Evolutionary conservation across 2,888 invertebrate genomes (phyloP).

Genomic region (Pediacus dermestoides): DNA sequence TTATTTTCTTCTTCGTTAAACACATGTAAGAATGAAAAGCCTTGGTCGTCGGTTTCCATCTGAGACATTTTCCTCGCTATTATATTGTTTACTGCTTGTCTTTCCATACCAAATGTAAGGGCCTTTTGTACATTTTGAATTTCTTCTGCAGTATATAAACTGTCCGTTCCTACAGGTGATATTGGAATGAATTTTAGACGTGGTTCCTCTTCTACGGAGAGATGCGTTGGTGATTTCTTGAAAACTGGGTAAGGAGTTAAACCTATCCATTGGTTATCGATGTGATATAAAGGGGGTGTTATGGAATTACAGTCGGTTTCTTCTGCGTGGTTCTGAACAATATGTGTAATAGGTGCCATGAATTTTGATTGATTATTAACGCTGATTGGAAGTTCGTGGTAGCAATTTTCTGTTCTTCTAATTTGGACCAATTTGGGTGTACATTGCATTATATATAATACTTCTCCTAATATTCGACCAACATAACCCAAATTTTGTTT

Average conservation of each 20-base stretch:
- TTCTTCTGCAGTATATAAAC: slow-evolving; percentile 22
- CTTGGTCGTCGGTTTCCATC: slow-evolving; percentile 15
- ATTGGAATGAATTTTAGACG: slow-evolving; percentile 17
- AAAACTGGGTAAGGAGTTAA: slow-evolving; percentile 15
- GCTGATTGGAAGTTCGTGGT: slow-evolving; percentile 27
- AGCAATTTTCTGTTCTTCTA: slow-evolving; percentile 22
- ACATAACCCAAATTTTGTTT: slow-evolving; percentile 31
- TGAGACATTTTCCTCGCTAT: slow-evolving; percentile 18
- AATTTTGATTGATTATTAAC: slow-evolving; percentile 24
- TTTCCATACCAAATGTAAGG: slow-evolving; percentile 17
- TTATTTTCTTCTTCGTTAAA: slow-evolving; percentile 18
- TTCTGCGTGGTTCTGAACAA: slow-evolving; percentile 19
- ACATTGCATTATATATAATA: slow-evolving; percentile 32
- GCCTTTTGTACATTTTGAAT: slow-evolving; percentile 16
- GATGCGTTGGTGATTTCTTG: slow-evolving; percentile 9
- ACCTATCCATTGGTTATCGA: slow-evolving; percentile 22
- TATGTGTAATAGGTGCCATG: slow-evolving; percentile 23
- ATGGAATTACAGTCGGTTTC: slow-evolving; percentile 21
- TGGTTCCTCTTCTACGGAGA: slow-evolving; percentile 10
- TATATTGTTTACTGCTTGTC: slow-evolving; percentile 23
- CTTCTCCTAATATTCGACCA: slow-evolving; percentile 29
- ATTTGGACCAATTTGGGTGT: slow-evolving; percentile 24
- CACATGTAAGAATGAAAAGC: slow-evolving; percentile 13
- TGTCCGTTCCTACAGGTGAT: slow-evolving; percentile 16
- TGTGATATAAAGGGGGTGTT: slow-evolving; percentile 20